Percentiles rank a stretch among this genome's conserved stretches.
Evolutionary conservation across 2,113 vertebrate species (phyloP).

Genomic region (Bujurquina vittata): DNA sequence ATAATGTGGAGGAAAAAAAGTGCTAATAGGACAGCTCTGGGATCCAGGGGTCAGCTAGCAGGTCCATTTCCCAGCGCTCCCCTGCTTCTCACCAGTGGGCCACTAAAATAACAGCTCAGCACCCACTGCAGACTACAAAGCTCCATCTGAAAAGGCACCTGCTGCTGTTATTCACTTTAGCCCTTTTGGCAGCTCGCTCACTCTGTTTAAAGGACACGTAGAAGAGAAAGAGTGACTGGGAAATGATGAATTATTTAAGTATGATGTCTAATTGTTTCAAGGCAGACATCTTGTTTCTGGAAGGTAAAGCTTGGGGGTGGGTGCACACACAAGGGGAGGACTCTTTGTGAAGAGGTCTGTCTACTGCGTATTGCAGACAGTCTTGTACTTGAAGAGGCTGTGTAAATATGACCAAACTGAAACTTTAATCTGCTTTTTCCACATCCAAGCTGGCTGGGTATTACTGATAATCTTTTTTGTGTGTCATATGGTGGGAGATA

Average conservation of each 20-base stretch:
- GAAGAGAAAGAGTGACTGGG: conserved; percentile 76
- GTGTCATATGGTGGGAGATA: conserved; percentile 85
- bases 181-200: conserved; percentile 77
- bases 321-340: conserved; percentile 16
- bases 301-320: conserved; percentile 52
- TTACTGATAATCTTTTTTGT: conserved; percentile 86
- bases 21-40: conserved; percentile 79
- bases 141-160: conserved; percentile 81
- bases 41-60: conserved; percentile 80
- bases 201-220: conserved; percentile 81
- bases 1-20: not conserved
- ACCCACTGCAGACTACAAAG: conserved; percentile 80
- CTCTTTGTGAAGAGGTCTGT: conserved; percentile 66
- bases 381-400: conserved; percentile 71
- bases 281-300: conserved; percentile 75
- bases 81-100: conserved; percentile 76
- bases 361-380: conserved; percentile 56
- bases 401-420: conserved; percentile 84
- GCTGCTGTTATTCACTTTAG: conserved; percentile 82
- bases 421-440: conserved; percentile 88
- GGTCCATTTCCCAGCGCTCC: conserved; percentile 82
- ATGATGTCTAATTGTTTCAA: conserved; percentile 81
- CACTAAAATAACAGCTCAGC: conserved; percentile 84
- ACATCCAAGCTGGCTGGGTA: conserved; percentile 84
- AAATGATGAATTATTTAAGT: conserved; percentile 84